Evolutionary conservation across 2,797 vertebrate genomes (phyloP), one percentile per base, ranked within the genome.

Genomic region (Macropodus opercularis): DNA sequence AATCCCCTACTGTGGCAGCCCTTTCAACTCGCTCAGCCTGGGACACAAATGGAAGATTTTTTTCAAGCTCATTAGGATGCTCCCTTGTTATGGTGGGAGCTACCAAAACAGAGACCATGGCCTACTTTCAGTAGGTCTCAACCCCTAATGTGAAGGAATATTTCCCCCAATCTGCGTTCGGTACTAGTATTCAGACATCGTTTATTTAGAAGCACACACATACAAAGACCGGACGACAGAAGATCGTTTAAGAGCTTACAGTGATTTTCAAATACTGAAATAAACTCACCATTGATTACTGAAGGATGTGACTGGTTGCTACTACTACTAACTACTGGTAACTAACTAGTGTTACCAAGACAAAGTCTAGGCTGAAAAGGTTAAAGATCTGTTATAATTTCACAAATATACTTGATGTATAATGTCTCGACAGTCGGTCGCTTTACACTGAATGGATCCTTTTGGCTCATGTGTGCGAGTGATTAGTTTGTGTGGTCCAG

Each of bases 1-100:
- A 83, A 85, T 84, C 87, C 72, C 84, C 81, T 62, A 83, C 85
- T 86, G 85, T 79, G 81, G 60, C 61, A 42, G 54, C 63, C 83
- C 82, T 87, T 85, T 85, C 85, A 87, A 85, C 84, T 84, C 65
- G 78, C 72, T 77, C 68, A 85, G 83, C 72, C 65, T 68, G 67
- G 71, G 80, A 87, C 69, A 72, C 62, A 79, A 83, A 75, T 61
- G 21, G 84, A 85, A 87, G 86, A 82, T 46, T 82, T 82, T 81
- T 17, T 58, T 65, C 70, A 79, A 70, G 80, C 85, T 87, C 79
- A 89, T 89, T 85, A 84, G 65, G 50, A 69, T 19, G n/a, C 63
- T 71, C 46, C 73, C 64, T 83, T 83, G 82, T 81, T 83, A 78
- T 82, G 59, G 69, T 56, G 22, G 55, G 50, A 71, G 54, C 55